These are phyloP conservation scores for Tyria jacobaeae DNA, from an alignment of 2,888 invertebrate species.

Conservation along the genomic window DNA sequence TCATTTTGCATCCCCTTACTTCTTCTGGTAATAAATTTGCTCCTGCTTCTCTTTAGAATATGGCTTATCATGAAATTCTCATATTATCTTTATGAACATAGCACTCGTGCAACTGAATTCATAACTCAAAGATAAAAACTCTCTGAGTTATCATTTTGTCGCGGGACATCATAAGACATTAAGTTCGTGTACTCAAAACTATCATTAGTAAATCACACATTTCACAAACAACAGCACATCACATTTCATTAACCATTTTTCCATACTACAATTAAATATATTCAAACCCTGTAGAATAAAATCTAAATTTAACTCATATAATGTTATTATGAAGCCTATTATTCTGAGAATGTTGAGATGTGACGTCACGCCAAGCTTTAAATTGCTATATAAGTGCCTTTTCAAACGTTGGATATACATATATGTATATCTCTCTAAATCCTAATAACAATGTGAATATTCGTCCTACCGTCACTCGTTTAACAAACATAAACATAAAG, in stretches of 20 bases:
- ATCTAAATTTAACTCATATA: background rate
- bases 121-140: background rate
- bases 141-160: background rate
- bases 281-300: background rate
- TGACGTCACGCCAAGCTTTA: background rate
- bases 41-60: background rate
- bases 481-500: constrained; percentile 49
- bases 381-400: background rate
- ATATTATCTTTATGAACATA: background rate
- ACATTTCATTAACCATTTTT: background rate
- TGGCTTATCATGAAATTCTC: background rate
- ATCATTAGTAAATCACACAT: background rate
- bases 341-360: background rate
- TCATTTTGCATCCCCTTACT: background rate
- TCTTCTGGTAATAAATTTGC: background rate
- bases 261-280: background rate
- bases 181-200: background rate
- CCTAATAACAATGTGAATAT: constrained; percentile 16
- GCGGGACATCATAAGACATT: background rate
- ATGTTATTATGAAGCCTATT: background rate
- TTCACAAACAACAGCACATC: too few species aligned
- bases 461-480: constrained; percentile 24
- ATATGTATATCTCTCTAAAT: constrained; percentile 7
- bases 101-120: background rate
- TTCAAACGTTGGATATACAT: background rate